Evolutionary conservation across 2,797 vertebrate species (phyloP).

Genomic region (Epinephelus awoara): DNA sequence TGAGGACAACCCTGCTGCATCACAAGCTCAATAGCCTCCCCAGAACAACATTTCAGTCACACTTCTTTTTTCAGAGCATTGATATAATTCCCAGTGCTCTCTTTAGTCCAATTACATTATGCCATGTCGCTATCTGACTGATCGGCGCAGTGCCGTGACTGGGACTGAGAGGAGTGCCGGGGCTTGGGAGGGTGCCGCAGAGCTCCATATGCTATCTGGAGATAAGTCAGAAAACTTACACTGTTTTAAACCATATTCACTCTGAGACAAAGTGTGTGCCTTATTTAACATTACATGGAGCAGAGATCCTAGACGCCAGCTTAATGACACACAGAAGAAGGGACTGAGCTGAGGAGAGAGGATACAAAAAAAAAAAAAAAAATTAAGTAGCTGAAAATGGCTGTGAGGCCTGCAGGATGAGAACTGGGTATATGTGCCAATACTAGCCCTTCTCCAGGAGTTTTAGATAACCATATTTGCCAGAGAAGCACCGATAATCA

Average conservation of each 20-base stretch:
- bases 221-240: slow-evolving; percentile 44
- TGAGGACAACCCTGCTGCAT: slow-evolving; percentile 80
- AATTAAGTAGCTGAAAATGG: slow-evolving; percentile 76
- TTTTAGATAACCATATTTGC: slow-evolving; percentile 69
- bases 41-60: slow-evolving; percentile 82
- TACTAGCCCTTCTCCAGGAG: slow-evolving; percentile 78
- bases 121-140: slow-evolving; percentile 86
- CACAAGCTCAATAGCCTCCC: slow-evolving; percentile 83
- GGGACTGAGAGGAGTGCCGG: slow-evolving; percentile 61
- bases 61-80: slow-evolving; percentile 71
- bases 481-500: slow-evolving; percentile 83
- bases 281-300: slow-evolving; percentile 51
- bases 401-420: slow-evolving; percentile 72
- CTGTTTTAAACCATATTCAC: slow-evolving; percentile 39
- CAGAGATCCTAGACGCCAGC: slow-evolving; percentile 19
- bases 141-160: slow-evolving; percentile 84
- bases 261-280: slow-evolving; percentile 40
- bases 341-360: slow-evolving; percentile 29
- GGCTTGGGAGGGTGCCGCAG: slow-evolving; percentile 77
- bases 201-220: slow-evolving; percentile 85
- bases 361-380: slow-evolving; percentile 54
- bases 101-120: slow-evolving; percentile 90
- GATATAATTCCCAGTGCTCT: slow-evolving; percentile 87
- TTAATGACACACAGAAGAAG: slow-evolving; percentile 46
- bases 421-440: slow-evolving; percentile 76